These are phyloP conservation scores for Smutsia gigantea DNA, from an alignment of 2,797 vertebrate species.

Conservation along the genomic window DNA sequence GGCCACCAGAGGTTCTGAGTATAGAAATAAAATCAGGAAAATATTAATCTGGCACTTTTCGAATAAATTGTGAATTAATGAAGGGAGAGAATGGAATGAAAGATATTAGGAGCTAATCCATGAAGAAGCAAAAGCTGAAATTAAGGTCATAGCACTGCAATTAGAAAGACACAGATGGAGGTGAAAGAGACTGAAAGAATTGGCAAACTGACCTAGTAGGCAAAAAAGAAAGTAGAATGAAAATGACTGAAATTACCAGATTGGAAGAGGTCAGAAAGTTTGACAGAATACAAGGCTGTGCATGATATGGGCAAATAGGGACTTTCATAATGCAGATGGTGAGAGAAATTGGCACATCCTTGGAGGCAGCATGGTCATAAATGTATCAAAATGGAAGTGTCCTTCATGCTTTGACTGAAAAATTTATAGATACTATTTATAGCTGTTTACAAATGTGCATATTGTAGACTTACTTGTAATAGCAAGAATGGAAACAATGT, in stretches of 20 bases:
- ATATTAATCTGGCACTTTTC: not conserved
- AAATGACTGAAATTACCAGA: not conserved
- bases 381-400: not conserved
- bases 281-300: not conserved
- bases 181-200: not conserved
- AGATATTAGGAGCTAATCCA: not conserved
- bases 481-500: not conserved
- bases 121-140: conserved; percentile 3
- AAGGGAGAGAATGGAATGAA: not conserved
- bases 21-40: not conserved
- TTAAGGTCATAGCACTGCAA: not conserved
- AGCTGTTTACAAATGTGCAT: not conserved
- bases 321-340: not conserved
- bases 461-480: conserved; percentile 13
- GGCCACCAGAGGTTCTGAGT: not conserved
- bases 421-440: not conserved
- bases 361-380: not conserved
- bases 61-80: conserved; percentile 10
- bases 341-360: not conserved
- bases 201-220: not conserved
- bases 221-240: not conserved
- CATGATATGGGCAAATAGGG: not conserved
- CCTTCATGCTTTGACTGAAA: not conserved
- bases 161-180: not conserved
- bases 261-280: not conserved